Evolutionary conservation across 2,113 vertebrate genomes (phyloP).

Genomic region (Ceyx melanurus): DNA sequence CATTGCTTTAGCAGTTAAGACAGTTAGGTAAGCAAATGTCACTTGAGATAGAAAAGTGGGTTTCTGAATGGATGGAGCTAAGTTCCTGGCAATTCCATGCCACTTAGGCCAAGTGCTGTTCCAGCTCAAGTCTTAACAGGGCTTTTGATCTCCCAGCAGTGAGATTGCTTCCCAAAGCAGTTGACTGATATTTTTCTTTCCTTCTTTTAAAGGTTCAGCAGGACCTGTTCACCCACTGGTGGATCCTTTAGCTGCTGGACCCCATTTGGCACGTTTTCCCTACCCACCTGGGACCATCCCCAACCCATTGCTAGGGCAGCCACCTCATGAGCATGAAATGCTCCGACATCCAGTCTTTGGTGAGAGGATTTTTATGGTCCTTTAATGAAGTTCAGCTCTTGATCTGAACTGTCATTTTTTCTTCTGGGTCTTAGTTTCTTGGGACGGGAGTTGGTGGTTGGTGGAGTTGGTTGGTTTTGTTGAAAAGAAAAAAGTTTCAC

Average conservation of each 20-base stretch:
- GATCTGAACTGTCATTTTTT: not conserved
- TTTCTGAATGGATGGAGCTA: not conserved
- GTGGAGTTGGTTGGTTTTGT: not conserved
- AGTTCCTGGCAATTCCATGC: not conserved
- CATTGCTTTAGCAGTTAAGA: not conserved
- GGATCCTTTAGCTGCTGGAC: conserved; percentile 89
- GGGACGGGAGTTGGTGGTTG: not conserved
- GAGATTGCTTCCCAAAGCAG: not conserved
- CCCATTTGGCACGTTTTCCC: conserved; percentile 93
- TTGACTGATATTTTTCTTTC: not conserved
- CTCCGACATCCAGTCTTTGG: conserved; percentile 96
- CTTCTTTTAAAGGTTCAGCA: conserved; percentile 82
- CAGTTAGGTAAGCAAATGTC: not conserved
- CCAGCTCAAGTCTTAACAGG: not conserved
- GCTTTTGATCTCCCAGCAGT: not conserved
- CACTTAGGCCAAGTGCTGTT: not conserved
- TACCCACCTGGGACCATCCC: conserved; percentile 95
- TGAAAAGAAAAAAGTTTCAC: not conserved
- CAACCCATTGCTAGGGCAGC: conserved; percentile 91
- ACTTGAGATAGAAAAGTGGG: not conserved
- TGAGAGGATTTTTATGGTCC: conserved; percentile 62
- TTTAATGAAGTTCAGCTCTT: not conserved
- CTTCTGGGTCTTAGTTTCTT: not conserved
- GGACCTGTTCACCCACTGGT: conserved; percentile 88
- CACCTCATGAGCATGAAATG: conserved; percentile 98